Base-by-base conservation (phyloP, 2,888 invertebrate species). In the Chrysolina haemoptera region DNA sequence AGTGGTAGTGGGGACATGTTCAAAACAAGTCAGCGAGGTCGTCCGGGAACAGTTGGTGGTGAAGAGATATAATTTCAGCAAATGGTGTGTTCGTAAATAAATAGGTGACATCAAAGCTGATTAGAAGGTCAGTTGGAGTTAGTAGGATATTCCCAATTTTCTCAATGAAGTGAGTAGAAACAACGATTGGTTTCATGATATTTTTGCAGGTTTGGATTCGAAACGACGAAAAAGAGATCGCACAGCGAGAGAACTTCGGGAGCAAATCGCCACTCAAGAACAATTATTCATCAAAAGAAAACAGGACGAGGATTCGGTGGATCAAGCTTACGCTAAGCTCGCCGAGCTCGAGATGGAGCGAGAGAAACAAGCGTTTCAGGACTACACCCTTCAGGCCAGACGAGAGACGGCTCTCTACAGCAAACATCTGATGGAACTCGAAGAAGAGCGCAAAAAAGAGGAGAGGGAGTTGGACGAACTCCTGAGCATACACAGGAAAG, bases 181-280 rank as follows among this genome's bases (percentile, higher is more conserved):
- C 5, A 5, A 27, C 2, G 1, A 27, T 27, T 10, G 22, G 8
- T 27, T 14, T 35, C 3, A 14, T n/a, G 12, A 18, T 8, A 27
- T 75, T 71, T 62, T 70, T 79, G 80, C 69, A 53, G 53, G 53
- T 27, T 71, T 83, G 27, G 78, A 82, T 27, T 73, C 59, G 4
- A 82, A 83, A 78, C 78, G 81, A 14, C 77, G 78, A 48, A 82
- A 84, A 70, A 80, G 84, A 10, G 83, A 85, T 20, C 66, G 80
- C 66, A 74, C 78, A 1, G 83, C 83, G 5, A 78, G 79, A 73
- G 86, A 87, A 73, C 80, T 88, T 5, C 70, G 77, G 14, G 81
- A 85, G 27, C 88, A 88, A 80, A 84, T 88, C 14, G 80, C 79
- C 22, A 68, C 79, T 9, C 84, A 87, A 53, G 81, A 85, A 73